Conservation (phyloP, 2,113 vertebrate genomes). For the Arenaria interpres region DNA sequence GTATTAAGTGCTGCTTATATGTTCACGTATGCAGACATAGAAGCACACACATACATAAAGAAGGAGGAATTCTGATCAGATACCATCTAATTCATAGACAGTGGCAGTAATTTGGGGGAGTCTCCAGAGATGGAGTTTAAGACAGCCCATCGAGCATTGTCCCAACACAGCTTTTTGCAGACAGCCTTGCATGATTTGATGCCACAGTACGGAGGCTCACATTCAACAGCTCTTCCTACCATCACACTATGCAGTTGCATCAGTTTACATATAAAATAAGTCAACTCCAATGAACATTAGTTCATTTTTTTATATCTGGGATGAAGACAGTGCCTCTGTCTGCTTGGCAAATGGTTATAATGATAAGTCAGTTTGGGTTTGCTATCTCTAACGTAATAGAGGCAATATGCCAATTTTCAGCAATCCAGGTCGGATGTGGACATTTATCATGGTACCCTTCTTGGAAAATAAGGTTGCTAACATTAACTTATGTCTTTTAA, state of each 20-base stretch:
- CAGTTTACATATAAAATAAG: neutral
- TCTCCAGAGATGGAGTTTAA: neutral
- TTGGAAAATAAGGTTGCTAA: too few relatives aligned
- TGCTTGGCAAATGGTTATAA: neutral
- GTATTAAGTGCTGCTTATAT: neutral
- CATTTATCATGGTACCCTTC: too few relatives aligned
- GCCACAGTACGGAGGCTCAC: neutral
- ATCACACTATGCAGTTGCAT: neutral
- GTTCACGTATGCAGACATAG: neutral
- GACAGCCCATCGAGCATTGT: neutral
- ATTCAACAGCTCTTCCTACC: neutral
- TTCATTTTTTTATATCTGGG: neutral
- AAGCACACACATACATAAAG: neutral
- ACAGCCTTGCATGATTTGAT: neutral
- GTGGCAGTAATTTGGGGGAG: neutral
- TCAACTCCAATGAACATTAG: neutral
- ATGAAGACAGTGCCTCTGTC: neutral
- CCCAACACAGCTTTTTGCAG: neutral
- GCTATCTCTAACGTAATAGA: constrained; percentile 20
- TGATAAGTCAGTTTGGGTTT: constrained; percentile 3
- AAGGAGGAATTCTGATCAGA: neutral
- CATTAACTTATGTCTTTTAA: too few relatives aligned
- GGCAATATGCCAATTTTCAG: too few relatives aligned
- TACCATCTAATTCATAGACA: neutral
- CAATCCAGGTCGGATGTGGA: too few relatives aligned